Evolutionary conservation across 2,888 invertebrate genomes (phyloP).

Genomic region (Parnassius glacialis): DNA sequence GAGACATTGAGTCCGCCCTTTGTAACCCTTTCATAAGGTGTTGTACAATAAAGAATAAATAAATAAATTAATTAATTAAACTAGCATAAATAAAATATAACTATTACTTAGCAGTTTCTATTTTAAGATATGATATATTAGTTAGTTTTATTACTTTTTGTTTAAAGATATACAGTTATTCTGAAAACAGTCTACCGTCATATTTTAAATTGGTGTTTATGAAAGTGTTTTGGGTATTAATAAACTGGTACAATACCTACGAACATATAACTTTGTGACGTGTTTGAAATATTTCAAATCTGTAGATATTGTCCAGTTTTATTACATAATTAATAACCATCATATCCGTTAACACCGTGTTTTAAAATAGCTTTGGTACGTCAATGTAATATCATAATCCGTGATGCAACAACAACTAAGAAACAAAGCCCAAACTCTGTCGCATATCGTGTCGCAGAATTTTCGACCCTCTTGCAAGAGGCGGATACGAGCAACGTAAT

Average conservation of each 20-base stretch:
- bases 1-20: too few relatives aligned
- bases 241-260: not conserved
- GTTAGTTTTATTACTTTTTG: too few relatives aligned
- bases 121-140: too few relatives aligned
- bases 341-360: too few relatives aligned
- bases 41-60: too few relatives aligned
- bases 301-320: too few relatives aligned
- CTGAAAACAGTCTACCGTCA: not conserved
- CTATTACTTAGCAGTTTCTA: too few relatives aligned
- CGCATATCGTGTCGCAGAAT: not conserved
- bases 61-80: too few relatives aligned
- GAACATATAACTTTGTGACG: not conserved
- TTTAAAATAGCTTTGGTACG: conserved; percentile 9
- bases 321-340: too few relatives aligned
- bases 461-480: conserved; percentile 18
- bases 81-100: too few relatives aligned
- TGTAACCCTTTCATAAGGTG: too few relatives aligned
- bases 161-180: too few relatives aligned
- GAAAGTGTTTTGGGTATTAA: not conserved
- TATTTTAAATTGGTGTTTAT: not conserved
- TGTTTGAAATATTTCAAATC: not conserved
- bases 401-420: conserved; percentile 16
- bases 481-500: conserved; percentile 18
- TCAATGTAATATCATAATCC: conserved; percentile 18
- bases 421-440: conserved; percentile 6